Conservation (phyloP, 2,113 vertebrate species). For the Lepidothrix coronata region DNA sequence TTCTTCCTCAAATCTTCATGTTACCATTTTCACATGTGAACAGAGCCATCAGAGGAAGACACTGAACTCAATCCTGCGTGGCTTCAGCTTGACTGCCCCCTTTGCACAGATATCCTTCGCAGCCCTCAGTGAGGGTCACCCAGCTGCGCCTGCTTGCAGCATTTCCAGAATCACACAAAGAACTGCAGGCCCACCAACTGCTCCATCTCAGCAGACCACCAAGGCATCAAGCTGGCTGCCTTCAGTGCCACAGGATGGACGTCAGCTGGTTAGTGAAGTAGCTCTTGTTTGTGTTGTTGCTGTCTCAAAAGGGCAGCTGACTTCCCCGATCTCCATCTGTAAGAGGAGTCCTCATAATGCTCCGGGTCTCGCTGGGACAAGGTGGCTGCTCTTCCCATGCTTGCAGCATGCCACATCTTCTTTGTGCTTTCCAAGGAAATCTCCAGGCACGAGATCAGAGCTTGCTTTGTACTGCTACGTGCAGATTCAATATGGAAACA, state of each 20-base stretch:
- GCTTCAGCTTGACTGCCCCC: neutral
- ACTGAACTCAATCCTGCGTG: fast-evolving
- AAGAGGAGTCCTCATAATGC: neutral
- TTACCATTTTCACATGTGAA: neutral
- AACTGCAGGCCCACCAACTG: neutral
- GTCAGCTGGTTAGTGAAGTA: neutral
- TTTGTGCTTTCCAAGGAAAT: neutral
- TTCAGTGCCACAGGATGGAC: neutral
- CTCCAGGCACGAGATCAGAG: neutral
- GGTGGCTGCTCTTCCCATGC: neutral
- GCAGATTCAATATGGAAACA: neutral
- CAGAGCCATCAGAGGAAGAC: neutral
- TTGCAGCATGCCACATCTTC: fast-evolving
- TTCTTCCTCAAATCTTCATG: neutral
- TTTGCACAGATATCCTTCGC: neutral
- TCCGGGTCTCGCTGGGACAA: neutral
- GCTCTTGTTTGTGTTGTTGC: neutral
- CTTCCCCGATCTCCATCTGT: no score
- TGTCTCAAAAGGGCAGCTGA: neutral
- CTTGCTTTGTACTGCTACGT: neutral
- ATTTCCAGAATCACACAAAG: neutral
- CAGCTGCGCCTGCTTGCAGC: fast-evolving
- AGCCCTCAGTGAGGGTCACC: fast-evolving
- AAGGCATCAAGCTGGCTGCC: neutral
- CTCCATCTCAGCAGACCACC: neutral